These are phyloP conservation scores for Morone chrysops DNA, from an alignment of 2,113 vertebrate species.

Conservation along the genomic window DNA sequence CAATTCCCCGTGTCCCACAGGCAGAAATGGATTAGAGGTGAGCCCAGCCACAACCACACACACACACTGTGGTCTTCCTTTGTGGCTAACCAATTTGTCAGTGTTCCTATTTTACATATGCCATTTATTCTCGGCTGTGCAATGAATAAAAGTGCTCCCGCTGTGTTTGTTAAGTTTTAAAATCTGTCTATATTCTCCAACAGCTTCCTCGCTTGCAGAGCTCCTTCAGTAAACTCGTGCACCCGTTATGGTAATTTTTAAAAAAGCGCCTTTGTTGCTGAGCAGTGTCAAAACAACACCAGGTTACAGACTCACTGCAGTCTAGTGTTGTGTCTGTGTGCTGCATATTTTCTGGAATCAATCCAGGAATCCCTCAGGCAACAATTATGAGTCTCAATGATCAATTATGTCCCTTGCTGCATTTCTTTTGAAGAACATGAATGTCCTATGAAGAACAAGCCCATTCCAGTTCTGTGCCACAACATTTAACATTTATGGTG, in stretches of 20 bases:
- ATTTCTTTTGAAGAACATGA: constrained; percentile 15
- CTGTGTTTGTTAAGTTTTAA: background rate
- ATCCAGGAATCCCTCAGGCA: constrained; percentile 35
- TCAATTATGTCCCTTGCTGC: constrained; percentile 34
- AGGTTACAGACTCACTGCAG: background rate
- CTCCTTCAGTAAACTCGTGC: background rate
- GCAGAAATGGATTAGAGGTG: constrained; percentile 68
- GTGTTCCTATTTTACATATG: background rate
- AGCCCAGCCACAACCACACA: constrained; percentile 16
- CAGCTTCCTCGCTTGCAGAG: background rate
- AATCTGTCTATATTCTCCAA: background rate
- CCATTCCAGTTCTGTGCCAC: background rate
- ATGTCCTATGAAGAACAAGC: background rate
- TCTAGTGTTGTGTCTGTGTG: constrained; percentile 8
- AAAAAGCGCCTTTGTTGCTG: constrained; percentile 19
- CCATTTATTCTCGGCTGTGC: constrained; percentile 10
- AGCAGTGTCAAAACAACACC: constrained; percentile 13
- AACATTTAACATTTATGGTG: background rate
- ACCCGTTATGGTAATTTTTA: background rate
- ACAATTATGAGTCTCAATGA: constrained; percentile 38
- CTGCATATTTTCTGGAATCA: constrained; percentile 11
- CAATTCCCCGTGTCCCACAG: constrained; percentile 65
- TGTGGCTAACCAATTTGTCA: constrained; percentile 22
- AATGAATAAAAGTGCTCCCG: background rate
- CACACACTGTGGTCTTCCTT: constrained; percentile 10